phyloP scores from a whole-genome alignment of 2,797 vertebrate species.

The Crocidura indochinensis region DNA sequence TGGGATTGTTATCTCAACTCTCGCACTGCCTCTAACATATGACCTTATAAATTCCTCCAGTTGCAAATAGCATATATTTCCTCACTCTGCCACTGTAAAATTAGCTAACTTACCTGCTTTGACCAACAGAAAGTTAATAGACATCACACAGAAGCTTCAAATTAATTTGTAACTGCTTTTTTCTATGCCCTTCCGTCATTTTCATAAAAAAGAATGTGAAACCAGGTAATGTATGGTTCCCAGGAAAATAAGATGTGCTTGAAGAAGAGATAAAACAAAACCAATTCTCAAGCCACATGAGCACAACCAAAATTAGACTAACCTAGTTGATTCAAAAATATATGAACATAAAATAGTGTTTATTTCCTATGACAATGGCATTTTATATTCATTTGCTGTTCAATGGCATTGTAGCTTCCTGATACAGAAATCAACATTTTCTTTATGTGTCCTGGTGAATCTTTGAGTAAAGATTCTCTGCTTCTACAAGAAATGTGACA shows the following conservation, averaged over 20 bases:
- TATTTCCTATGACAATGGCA: neutral
- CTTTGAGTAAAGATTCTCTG: conserved; percentile 24
- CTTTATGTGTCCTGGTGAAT: neutral
- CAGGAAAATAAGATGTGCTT: neutral
- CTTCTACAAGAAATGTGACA: neutral
- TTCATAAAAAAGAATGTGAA: neutral
- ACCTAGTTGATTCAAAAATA: neutral
- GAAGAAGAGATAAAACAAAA: neutral
- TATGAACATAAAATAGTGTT: neutral
- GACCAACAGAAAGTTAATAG: neutral
- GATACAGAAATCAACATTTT: neutral
- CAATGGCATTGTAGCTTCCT: neutral
- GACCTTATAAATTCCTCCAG: neutral
- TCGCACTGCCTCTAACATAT: too few relatives aligned
- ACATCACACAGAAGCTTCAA: neutral
- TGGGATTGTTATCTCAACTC: too few relatives aligned
- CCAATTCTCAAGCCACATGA: neutral
- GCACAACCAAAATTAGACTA: neutral
- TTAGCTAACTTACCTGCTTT: neutral
- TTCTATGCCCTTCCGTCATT: neutral
- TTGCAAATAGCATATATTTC: neutral
- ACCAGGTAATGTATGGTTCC: neutral
- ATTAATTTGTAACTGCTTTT: neutral
- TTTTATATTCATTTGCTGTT: conserved; percentile 11
- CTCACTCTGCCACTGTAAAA: neutral